Conservation (phyloP, 1,140 invertebrate species). For the Pseudoatta argentina region DNA sequence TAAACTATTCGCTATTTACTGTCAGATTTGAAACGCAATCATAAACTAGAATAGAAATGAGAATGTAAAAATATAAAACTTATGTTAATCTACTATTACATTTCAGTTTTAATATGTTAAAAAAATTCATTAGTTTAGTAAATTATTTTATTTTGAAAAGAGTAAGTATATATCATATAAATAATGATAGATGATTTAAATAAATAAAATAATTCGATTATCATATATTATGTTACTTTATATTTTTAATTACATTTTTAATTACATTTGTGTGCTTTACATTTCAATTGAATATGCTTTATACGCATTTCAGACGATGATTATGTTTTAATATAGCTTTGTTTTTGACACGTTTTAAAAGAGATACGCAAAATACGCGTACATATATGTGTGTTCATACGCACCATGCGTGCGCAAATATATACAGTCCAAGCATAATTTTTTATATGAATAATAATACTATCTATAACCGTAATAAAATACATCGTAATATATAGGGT, state of each 20-base stretch:
- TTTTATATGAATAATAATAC: neutral
- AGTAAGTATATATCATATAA: too few relatives aligned
- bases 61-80: too few relatives aligned
- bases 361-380: neutral
- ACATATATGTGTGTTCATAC: too few relatives aligned
- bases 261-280: neutral
- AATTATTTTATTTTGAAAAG: too few relatives aligned
- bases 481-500: neutral
- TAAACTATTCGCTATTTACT: too few relatives aligned
- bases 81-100: too few relatives aligned
- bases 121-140: too few relatives aligned
- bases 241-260: neutral
- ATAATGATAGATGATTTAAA: neutral
- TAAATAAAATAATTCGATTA: neutral
- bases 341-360: slow-evolving; percentile 17
- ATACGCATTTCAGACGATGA: neutral
- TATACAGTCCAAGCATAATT: neutral
- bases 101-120: too few relatives aligned
- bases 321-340: slow-evolving; percentile 15
- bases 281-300: slow-evolving; percentile 16
- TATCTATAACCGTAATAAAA: neutral
- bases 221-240: neutral
- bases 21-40: too few relatives aligned
- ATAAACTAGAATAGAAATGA: too few relatives aligned
- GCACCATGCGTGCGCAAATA: neutral